Evolutionary conservation across 2,888 invertebrate genomes (phyloP), one percentile per base, ranked within the genome.

Genomic region (Cataglyphis rosenhaueri): DNA sequence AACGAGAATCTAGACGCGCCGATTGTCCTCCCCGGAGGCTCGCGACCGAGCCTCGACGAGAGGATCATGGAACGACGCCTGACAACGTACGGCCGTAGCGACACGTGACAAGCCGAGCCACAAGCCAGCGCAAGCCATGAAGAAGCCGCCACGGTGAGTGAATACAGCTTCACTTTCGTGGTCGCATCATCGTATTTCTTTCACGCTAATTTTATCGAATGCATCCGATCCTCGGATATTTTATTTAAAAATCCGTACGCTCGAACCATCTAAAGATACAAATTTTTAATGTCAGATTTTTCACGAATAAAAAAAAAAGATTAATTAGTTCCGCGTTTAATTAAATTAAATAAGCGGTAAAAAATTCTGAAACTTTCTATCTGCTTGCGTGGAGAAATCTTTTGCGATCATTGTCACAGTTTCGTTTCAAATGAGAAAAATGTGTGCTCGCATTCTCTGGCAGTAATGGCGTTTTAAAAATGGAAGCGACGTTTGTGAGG

Each of bases 81-180:
- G 85, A 88, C 90, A 85, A 86, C 90, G 88, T 85, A 86, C 86
- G 79, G 64, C 59, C 83, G 86, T 35, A 70, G 71, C 84, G 89
- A 90, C 92, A 92, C 92, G 92, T 92, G 92, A 92, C 92, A 92
- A 88, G 87, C 84, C 89, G 90, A 86, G 88, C 85, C 86, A 87
- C 86, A 89, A 86, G 86, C 88, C 91, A 89, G 87, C 87, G 87
- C 85, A 82, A 92, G 90, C 87, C 92, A 93, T 93, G 93, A 93
- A 92, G 92, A 93, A 89, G 91, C 93, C 93, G 84, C 68, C 76
- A 76, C 93, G 93, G 93, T 93, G 84, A 93, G 93, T 92, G 84
- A 25, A 29, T 9, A 9, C 12, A 12, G n/a, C 21, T 38, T 29
- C 32, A 25, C 25, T 44, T 35, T 64, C 32, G 62, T 38, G 15